Conservation (phyloP, 2,113 vertebrate genomes). For the Cyanoderma ruficeps region DNA sequence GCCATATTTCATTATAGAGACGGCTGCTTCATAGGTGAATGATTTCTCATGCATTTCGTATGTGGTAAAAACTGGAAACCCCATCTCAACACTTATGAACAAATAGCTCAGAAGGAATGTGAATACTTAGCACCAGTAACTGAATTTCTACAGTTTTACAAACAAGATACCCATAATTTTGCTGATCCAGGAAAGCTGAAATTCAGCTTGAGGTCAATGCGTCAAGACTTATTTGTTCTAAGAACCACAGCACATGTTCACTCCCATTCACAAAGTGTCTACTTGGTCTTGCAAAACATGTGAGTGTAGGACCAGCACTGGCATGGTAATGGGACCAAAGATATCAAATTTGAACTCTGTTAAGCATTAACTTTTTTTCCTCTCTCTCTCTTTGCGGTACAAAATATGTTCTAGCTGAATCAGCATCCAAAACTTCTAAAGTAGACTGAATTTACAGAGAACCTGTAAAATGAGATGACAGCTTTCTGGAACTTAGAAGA, state of each 20-base stretch:
- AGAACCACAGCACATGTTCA: background rate
- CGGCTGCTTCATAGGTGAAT: background rate
- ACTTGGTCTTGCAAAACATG: background rate
- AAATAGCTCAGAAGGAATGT: background rate
- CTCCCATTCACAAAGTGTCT: background rate
- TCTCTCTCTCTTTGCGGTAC: background rate
- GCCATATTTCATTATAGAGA: background rate
- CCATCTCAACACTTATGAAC: background rate
- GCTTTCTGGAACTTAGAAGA: background rate
- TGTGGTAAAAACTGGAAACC: conserved; percentile 7
- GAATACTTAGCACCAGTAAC: background rate
- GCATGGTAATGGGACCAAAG: background rate
- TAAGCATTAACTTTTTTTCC: background rate
- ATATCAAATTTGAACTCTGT: background rate
- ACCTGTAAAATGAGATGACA: background rate
- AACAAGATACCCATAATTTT: background rate
- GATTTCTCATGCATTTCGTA: background rate
- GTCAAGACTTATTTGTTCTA: background rate
- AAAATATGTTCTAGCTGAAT: background rate
- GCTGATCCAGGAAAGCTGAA: conserved; percentile 15
- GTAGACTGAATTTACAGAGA: background rate
- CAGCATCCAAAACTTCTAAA: background rate
- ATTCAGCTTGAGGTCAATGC: background rate
- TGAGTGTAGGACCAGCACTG: background rate
- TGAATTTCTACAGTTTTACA: background rate